Evolutionary conservation across 2,888 invertebrate genomes (phyloP).

Genomic region (Drosophila ustulata): DNA sequence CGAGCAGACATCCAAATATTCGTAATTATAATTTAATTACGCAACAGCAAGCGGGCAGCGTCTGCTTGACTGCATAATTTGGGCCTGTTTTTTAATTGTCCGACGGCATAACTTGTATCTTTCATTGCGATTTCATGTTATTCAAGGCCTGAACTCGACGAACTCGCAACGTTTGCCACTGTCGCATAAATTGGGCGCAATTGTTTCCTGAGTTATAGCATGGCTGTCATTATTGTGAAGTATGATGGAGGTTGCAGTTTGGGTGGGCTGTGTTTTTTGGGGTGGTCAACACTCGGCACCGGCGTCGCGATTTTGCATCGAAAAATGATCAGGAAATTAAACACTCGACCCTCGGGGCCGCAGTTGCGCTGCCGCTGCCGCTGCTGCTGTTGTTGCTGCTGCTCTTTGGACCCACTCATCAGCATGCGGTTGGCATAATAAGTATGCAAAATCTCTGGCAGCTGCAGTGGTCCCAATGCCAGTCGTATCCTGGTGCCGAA

Average conservation of each 20-base stretch:
- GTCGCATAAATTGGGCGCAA: conserved; percentile 67
- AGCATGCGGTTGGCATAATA: conserved; percentile 72
- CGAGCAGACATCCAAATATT: conserved; percentile 49
- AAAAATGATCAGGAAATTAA: conserved; percentile 83
- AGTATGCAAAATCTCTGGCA: conserved; percentile 68
- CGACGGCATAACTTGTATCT: conserved; percentile 31
- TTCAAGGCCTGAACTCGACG: conserved; percentile 18
- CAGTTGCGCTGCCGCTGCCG: conserved; percentile 6
- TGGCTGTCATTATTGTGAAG: conserved; percentile 30
- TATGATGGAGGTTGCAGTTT: not conserved
- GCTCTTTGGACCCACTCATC: conserved; percentile 59
- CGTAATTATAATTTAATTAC: conserved; percentile 79
- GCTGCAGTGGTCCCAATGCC: conserved; percentile 36
- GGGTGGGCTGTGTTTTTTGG: not conserved
- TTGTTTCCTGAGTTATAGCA: conserved; percentile 65
- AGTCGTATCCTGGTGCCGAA: conserved; percentile 52
- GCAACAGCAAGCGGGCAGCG: conserved; percentile 15
- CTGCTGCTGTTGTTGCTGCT: conserved; percentile 2
- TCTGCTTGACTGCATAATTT: conserved; percentile 56
- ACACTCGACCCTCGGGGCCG: conserved; percentile 40
- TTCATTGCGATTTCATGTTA: conserved; percentile 40
- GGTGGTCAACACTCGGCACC: conserved; percentile 16
- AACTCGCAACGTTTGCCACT: conserved; percentile 22
- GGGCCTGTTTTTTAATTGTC: conserved; percentile 67
- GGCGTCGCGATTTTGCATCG: conserved; percentile 68